These are phyloP conservation scores for Caenorhabditis latens DNA, from an alignment of 1,140 invertebrate species.

Conservation along the genomic window DNA sequence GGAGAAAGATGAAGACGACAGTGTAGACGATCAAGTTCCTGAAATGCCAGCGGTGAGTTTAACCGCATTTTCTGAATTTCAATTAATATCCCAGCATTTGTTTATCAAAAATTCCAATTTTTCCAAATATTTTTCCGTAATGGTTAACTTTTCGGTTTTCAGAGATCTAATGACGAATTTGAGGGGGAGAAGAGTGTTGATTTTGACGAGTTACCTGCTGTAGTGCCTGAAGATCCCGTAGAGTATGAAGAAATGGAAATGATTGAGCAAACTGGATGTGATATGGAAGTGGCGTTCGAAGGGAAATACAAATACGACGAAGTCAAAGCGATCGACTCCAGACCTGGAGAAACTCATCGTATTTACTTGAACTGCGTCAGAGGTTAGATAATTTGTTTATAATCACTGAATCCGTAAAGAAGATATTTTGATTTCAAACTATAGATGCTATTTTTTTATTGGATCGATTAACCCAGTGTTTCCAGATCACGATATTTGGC, in stretches of 20 bases:
- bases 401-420: no score
- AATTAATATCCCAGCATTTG: no score
- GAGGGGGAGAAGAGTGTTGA: neutral
- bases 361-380: neutral
- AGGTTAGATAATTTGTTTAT: neutral
- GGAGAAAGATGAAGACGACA: conserved; percentile 64
- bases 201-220: no score
- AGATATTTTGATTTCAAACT: no score
- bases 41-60: neutral
- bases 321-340: neutral
- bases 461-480: no score
- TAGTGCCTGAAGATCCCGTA: no score
- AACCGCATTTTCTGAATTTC: no score
- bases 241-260: no score
- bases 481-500: neutral
- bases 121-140: no score
- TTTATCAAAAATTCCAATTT: no score
- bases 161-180: neutral
- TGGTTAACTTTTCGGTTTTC: no score
- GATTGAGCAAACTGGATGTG: neutral
- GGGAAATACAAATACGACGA: neutral
- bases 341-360: neutral
- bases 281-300: neutral
- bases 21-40: neutral
- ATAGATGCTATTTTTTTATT: no score